Percentiles rank a stretch among this genome's conserved stretches.
phyloP scores from a whole-genome alignment of 2,797 vertebrate species.

The Rhynchonycteris naso region DNA sequence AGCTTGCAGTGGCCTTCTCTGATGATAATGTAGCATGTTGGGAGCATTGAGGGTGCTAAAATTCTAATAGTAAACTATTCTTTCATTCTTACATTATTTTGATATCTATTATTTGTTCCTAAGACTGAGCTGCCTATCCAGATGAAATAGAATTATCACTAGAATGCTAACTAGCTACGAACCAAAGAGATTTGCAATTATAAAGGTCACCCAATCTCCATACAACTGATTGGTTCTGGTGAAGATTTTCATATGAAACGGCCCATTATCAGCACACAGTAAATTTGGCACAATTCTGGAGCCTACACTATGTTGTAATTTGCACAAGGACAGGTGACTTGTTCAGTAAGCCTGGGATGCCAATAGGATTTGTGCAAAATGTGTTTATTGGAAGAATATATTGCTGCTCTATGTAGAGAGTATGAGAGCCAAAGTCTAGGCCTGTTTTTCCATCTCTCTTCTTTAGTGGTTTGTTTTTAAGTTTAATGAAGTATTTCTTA shows the following conservation, averaged over 20 bases:
- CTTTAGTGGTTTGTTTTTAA: background rate
- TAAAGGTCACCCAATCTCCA: background rate
- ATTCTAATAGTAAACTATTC: constrained; percentile 61
- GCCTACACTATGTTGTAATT: constrained; percentile 88
- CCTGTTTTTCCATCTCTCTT: constrained; percentile 5
- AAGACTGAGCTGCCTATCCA: background rate
- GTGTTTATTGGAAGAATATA: constrained; percentile 81
- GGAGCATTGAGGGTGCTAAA: background rate
- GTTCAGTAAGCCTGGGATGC: constrained; percentile 88
- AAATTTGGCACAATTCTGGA: constrained; percentile 82
- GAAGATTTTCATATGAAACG: background rate
- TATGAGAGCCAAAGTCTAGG: background rate
- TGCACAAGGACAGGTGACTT: constrained; percentile 89
- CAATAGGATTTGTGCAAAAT: constrained; percentile 90
- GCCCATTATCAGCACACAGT: background rate
- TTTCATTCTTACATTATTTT: constrained; percentile 82
- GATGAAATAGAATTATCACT: background rate
- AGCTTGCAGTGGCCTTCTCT: background rate
- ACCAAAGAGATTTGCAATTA: background rate
- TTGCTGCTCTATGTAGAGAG: background rate
- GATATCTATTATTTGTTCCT: background rate
- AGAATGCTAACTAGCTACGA: background rate
- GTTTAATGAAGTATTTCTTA: background rate
- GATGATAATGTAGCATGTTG: background rate
- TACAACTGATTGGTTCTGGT: background rate